Evolutionary conservation across 2,888 invertebrate genomes (phyloP).

Genomic region (Tachina lurida): DNA sequence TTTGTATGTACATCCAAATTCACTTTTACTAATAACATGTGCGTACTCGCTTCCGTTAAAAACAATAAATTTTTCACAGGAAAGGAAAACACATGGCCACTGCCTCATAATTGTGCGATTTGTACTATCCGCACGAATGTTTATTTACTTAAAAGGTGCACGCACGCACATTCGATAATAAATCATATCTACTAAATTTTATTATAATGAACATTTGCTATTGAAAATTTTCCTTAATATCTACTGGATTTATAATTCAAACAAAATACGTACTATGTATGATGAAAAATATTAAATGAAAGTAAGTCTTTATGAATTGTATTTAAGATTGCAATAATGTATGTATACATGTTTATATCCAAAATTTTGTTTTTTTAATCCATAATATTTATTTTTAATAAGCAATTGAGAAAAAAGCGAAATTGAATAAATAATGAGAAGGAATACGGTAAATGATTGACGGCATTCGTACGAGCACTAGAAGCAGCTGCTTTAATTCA

Average conservation of each 20-base stretch:
- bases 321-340: constrained; percentile 12
- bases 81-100: constrained; percentile 21
- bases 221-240: constrained; percentile 1
- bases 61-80: background rate
- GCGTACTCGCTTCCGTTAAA: background rate
- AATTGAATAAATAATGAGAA: background rate
- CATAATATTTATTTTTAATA: background rate
- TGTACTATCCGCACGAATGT: constrained; percentile 21
- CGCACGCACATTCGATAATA: constrained; percentile 6
- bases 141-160: constrained; percentile 2
- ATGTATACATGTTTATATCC: background rate
- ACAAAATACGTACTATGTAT: background rate
- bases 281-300: background rate
- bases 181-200: constrained; percentile 9
- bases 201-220: constrained; percentile 1
- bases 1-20: background rate
- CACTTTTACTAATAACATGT: background rate
- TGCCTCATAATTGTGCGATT: constrained; percentile 2
- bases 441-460: constrained; percentile 14
- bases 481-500: no score
- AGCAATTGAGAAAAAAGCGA: constrained; percentile 7
- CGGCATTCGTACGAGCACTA: background rate
- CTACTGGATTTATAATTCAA: background rate
- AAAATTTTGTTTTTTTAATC: no score
- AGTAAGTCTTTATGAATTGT: constrained; percentile 5